These are phyloP conservation scores for Ooceraea biroi DNA, from an alignment of 1,140 invertebrate genomes.

Conservation along the genomic window DNA sequence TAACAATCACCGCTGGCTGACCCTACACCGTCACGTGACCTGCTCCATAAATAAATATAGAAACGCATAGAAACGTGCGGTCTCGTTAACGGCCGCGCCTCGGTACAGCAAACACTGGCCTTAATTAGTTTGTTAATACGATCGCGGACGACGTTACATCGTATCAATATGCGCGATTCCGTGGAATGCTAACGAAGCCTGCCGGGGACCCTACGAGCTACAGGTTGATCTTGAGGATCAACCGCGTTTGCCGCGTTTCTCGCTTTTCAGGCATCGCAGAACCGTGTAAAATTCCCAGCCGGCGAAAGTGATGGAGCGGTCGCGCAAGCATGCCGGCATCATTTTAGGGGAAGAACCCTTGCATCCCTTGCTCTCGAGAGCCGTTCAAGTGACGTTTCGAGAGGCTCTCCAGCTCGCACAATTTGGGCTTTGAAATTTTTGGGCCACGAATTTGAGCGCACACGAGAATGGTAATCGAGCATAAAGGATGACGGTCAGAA, in stretches of 20 bases:
- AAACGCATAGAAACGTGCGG: slow-evolving; percentile 39
- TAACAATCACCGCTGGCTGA: slow-evolving; percentile 11
- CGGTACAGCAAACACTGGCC: slow-evolving; percentile 43
- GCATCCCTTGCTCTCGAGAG: too few relatives aligned
- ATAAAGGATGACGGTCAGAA: too few relatives aligned
- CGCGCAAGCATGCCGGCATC: too few relatives aligned
- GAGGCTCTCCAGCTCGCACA: too few relatives aligned
- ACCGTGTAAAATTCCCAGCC: not conserved
- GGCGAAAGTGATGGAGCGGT: not conserved
- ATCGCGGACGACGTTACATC: not conserved
- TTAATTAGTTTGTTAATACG: slow-evolving; percentile 60
- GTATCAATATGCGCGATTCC: not conserved
- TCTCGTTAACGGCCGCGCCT: slow-evolving; percentile 35
- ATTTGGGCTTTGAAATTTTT: too few relatives aligned
- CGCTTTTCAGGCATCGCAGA: not conserved
- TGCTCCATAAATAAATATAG: slow-evolving; percentile 61
- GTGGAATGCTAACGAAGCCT: slow-evolving; percentile 10
- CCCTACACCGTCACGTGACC: slow-evolving; percentile 26
- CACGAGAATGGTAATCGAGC: too few relatives aligned
- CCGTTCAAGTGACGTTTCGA: too few relatives aligned
- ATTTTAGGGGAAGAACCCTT: too few relatives aligned
- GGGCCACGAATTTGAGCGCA: too few relatives aligned
- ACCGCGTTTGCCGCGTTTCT: not conserved
- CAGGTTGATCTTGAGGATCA: not conserved
- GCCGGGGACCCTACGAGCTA: not conserved